Percentiles rank a stretch among this genome's conserved stretches.
Evolutionary conservation across 2,888 invertebrate species (phyloP).

Genomic region (Drosophila melanosoma): DNA sequence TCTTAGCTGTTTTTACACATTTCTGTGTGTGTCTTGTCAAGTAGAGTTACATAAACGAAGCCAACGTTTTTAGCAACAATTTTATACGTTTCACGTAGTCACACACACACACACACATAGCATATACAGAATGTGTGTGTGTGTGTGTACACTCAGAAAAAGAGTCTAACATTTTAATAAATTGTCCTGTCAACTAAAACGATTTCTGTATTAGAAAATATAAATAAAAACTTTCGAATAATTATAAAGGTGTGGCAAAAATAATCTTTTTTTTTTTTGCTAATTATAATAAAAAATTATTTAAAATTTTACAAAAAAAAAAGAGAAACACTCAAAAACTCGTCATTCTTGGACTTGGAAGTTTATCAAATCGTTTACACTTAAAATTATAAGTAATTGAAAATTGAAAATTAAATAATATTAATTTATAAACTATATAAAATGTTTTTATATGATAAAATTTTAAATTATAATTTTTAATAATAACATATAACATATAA

Average conservation of each 20-base stretch:
- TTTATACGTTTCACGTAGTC: constrained; percentile 46
- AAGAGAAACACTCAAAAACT: background rate
- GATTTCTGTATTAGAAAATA: no score
- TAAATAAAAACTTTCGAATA: no score
- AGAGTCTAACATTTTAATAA: background rate
- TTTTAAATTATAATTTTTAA: background rate
- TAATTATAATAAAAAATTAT: background rate
- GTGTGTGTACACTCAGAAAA: background rate
- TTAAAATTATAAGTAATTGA: background rate
- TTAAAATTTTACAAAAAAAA: background rate
- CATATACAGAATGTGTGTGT: background rate
- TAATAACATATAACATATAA: background rate
- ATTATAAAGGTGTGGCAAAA: no score
- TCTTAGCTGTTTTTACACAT: constrained; percentile 23
- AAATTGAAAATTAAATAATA: background rate
- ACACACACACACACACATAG: constrained; percentile 8
- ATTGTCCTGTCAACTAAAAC: background rate
- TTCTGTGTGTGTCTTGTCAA: constrained; percentile 10
- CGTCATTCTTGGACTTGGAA: background rate
- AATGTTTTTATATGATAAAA: background rate
- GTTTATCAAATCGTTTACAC: fast-evolving
- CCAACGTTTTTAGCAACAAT: constrained; percentile 28
- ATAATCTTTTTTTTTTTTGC: no score
- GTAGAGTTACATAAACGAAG: constrained; percentile 52
- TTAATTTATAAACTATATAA: background rate